Evolutionary conservation across 2,797 vertebrate species (phyloP), one percentile per base, ranked within the genome.

Genomic region (Sebastes aleutianus): DNA sequence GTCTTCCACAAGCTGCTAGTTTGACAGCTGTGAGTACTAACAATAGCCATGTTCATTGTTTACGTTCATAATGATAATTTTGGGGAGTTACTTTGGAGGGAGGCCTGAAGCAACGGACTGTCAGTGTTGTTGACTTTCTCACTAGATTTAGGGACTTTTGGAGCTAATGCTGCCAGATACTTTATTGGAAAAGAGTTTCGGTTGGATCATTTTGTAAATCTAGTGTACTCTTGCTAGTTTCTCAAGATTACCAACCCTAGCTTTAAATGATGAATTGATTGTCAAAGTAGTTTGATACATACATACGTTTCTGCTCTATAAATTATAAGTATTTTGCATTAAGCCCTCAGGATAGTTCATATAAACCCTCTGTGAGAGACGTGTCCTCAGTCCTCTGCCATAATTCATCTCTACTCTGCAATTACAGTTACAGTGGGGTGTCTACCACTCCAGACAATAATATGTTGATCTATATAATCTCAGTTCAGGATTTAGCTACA

Each of bases 361-460:
- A 22, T 53, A 13, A 79, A 39, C 18, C 18, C n/a, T 58, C 36
- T 10, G 8, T 5, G 53, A 36, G 29, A 53, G 16, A 43, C 57
- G 53, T 31, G 66, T 59, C 54, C 59, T 61, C 31, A 22, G 4
- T 26, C 58, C 47, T 66, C 54, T 53, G n/a, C 5, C 6, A 39
- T 56, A 27, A 53, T 58, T 85, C 26, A 74, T 72, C 61, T 59
- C 36, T 66, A 66, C 67, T 70, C 39, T 82, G 36, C 59, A 70
- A 84, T 84, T 68, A 77, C 61, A 72, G 39, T 5, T 5, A 75
- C 32, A 69, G 34, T 6, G 6, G 18, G 22, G 75, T 20, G n/a
- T 72, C 69, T 71, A 57, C 39, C 77, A 62, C 74, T 68, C 64
- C 70, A 61, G 31, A 75, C 61, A 57, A 57, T 79, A 27, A 72